Conservation (phyloP, 2,888 invertebrate species). For the Therioaphis trifolii region DNA sequence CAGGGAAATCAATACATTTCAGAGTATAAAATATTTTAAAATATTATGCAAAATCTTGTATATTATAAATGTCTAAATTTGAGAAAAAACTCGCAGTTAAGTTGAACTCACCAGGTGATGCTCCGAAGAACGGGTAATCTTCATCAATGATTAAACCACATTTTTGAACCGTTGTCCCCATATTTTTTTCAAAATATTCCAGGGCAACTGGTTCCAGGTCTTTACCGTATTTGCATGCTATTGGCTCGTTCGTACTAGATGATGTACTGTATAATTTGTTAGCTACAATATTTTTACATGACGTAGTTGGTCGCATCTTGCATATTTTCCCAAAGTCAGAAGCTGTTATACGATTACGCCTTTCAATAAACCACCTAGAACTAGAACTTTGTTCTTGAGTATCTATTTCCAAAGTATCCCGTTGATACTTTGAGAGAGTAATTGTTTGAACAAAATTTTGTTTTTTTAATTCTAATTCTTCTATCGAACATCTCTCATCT, state of each 20-base stretch:
- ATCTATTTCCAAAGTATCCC: not conserved
- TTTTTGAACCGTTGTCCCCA: not conserved
- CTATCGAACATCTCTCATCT: not conserved
- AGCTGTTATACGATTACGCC: conserved; percentile 7
- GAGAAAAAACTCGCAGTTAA: too few species aligned
- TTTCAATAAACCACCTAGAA: conserved; percentile 8
- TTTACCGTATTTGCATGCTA: conserved; percentile 9
- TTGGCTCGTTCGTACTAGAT: not conserved
- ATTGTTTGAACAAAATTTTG: not conserved
- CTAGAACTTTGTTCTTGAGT: not conserved
- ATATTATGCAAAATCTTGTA: not conserved
- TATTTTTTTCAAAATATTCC: not conserved
- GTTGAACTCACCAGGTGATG: not conserved
- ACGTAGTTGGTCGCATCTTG: not conserved
- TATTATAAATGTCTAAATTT: not conserved
- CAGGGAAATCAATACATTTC: too few species aligned
- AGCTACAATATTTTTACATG: not conserved
- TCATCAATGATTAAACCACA: conserved; percentile 16
- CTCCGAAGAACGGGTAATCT: not conserved
- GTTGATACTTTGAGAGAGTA: not conserved
- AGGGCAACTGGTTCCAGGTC: not conserved
- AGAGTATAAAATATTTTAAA: not conserved
- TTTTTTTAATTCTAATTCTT: conserved; percentile 2
- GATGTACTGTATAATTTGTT: conserved; percentile 15
- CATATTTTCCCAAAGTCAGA: too few species aligned